Percentiles rank a stretch among this genome's conserved stretches.
Evolutionary conservation across 1,140 invertebrate genomes (phyloP).

Genomic region (Drosophila pseudoobscura): DNA sequence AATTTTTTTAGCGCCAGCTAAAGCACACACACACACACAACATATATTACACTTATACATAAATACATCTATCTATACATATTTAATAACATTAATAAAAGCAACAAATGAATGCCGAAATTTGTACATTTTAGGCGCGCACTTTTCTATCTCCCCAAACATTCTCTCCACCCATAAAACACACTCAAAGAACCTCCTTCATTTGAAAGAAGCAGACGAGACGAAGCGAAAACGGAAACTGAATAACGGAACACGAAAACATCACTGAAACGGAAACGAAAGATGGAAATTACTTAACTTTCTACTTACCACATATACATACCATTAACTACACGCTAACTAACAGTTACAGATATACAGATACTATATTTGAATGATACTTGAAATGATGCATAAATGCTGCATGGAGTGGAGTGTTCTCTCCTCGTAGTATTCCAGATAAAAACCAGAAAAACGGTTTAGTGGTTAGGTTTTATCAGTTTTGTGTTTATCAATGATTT

Average conservation of each 20-base stretch:
- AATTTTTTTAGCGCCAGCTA: slow-evolving; percentile 66
- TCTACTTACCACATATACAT: slow-evolving; percentile 36
- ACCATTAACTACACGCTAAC: slow-evolving; percentile 25
- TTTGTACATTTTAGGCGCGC: slow-evolving; percentile 53
- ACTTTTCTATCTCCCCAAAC: slow-evolving; percentile 35
- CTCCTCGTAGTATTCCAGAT: neutral
- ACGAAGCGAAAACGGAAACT: slow-evolving; percentile 15
- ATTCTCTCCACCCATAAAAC: neutral
- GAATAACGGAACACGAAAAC: slow-evolving; percentile 14
- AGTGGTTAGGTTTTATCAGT: no score
- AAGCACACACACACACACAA: slow-evolving; percentile 37
- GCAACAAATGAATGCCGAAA: slow-evolving; percentile 61
- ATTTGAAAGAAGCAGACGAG: slow-evolving; percentile 18
- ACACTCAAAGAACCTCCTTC: neutral
- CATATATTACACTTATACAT: slow-evolving; percentile 33
- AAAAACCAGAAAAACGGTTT: neutral
- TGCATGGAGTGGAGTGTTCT: slow-evolving; percentile 9
- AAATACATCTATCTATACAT: slow-evolving; percentile 59
- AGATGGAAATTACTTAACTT: slow-evolving; percentile 49
- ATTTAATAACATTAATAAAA: slow-evolving; percentile 72
- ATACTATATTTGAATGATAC: neutral
- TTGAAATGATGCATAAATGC: slow-evolving; percentile 15
- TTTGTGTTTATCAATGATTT: no score
- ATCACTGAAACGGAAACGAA: slow-evolving; percentile 5
- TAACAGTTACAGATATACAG: slow-evolving; percentile 1